Evolutionary conservation across 2,888 invertebrate genomes (phyloP).

Genomic region (Acleris sparsana): DNA sequence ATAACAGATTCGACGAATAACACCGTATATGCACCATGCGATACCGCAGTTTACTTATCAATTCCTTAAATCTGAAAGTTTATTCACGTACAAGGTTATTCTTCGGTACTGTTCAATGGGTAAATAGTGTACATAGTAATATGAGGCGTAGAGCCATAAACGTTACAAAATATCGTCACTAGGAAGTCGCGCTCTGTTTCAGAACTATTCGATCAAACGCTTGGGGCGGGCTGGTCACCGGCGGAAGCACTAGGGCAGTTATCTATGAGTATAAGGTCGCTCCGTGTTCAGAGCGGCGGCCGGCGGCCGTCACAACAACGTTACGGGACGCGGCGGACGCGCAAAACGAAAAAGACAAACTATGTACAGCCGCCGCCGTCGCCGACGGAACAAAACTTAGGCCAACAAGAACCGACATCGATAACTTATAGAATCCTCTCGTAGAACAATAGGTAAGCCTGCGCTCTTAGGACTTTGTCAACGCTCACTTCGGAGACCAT

Average conservation of each 20-base stretch:
- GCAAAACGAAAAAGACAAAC: slow-evolving; percentile 20
- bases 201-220: background rate
- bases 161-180: slow-evolving; percentile 31
- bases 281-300: too few relatives aligned
- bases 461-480: slow-evolving; percentile 90
- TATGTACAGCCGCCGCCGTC: slow-evolving; percentile 25
- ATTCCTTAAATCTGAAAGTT: slow-evolving; percentile 33
- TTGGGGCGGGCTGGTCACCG: slow-evolving; percentile 1
- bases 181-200: background rate
- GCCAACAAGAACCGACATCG: slow-evolving; percentile 8
- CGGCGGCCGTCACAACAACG: background rate
- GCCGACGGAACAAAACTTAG: slow-evolving; percentile 3
- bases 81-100: slow-evolving; percentile 38
- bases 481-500: slow-evolving; percentile 92
- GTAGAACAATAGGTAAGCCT: slow-evolving; percentile 98
- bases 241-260: too few relatives aligned
- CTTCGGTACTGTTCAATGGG: slow-evolving; percentile 23
- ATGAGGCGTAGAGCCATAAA: slow-evolving; percentile 26
- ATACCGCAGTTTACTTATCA: slow-evolving; percentile 28
- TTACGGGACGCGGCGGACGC: slow-evolving; percentile 1
- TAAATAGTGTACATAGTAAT: slow-evolving; percentile 18
- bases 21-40: slow-evolving; percentile 37
- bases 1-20: slow-evolving; percentile 38
- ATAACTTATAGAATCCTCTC: slow-evolving; percentile 91
- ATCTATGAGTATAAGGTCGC: too few relatives aligned